These are phyloP conservation scores for Aphidius colemani DNA, from an alignment of 2,888 invertebrate genomes.

Conservation along the genomic window DNA sequence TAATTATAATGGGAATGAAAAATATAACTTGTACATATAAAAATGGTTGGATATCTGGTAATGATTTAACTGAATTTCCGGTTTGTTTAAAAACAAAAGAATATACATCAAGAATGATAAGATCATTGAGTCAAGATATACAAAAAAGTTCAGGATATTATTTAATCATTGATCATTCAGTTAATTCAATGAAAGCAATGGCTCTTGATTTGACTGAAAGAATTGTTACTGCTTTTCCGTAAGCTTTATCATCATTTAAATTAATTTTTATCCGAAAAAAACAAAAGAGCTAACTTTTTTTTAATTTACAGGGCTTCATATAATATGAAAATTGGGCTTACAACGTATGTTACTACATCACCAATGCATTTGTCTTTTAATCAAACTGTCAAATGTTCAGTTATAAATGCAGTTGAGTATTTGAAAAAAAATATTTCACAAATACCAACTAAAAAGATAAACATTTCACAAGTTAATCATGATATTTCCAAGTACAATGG, in stretches of 20 bases:
- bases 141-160: constrained; percentile 41
- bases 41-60: constrained; percentile 36
- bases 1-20: constrained; percentile 38
- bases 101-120: constrained; percentile 37
- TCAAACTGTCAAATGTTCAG: constrained; percentile 38
- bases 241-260: constrained; percentile 10
- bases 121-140: constrained; percentile 37
- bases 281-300: neutral
- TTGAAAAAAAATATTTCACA: constrained; percentile 25
- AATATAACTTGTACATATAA: constrained; percentile 36
- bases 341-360: constrained; percentile 28
- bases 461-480: constrained; percentile 29
- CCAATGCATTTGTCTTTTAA: constrained; percentile 35
- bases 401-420: constrained; percentile 26
- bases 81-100: constrained; percentile 37
- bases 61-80: constrained; percentile 44
- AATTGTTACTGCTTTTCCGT: constrained; percentile 39
- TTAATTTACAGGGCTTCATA: constrained; percentile 30
- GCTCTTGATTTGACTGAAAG: constrained; percentile 34
- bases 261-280: neutral
- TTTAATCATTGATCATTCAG: constrained; percentile 37
- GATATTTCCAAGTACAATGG: constrained; percentile 37
- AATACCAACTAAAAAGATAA: constrained; percentile 5
- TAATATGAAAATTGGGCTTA: constrained; percentile 40
- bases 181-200: constrained; percentile 29